Conservation (phyloP, 2,888 invertebrate genomes). For the Dyspetes luteomarginatus region DNA sequence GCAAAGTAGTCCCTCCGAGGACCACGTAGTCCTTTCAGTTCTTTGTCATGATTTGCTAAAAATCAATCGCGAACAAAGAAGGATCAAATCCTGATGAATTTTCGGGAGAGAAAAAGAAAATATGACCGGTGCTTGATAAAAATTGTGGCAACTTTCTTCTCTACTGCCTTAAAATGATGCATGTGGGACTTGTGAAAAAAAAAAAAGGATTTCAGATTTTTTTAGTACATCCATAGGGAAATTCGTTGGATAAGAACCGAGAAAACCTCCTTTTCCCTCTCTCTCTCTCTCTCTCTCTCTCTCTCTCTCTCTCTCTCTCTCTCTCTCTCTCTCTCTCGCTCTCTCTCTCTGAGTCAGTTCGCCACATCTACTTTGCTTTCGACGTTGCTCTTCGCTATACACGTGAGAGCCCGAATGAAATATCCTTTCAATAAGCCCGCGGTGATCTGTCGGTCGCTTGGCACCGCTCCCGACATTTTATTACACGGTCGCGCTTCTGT, state of each 20-base stretch:
- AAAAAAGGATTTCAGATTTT: conserved; percentile 43
- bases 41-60: conserved; percentile 32
- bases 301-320: background rate
- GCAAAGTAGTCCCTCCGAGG: conserved; percentile 21
- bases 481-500: conserved; percentile 75
- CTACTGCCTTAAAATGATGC: conserved; percentile 1
- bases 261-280: background rate
- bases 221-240: conserved; percentile 74
- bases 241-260: conserved; percentile 77
- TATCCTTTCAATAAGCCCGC: conserved; percentile 83
- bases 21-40: background rate
- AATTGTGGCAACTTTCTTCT: conserved; percentile 55
- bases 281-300: background rate
- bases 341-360: background rate
- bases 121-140: conserved; percentile 48
- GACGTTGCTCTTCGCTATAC: conserved; percentile 41
- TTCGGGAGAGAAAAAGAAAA: conserved; percentile 40
- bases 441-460: conserved; percentile 81
- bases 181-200: conserved; percentile 14
- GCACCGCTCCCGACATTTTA: conserved; percentile 82
- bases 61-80: conserved; percentile 67
- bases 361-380: conserved; percentile 41
- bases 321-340: background rate
- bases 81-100: conserved; percentile 37
- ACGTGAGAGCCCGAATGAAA: conserved; percentile 76